These are phyloP conservation scores for Enteromius fasciolatus DNA, from an alignment of 2,797 vertebrate species.

Conservation along the genomic window DNA sequence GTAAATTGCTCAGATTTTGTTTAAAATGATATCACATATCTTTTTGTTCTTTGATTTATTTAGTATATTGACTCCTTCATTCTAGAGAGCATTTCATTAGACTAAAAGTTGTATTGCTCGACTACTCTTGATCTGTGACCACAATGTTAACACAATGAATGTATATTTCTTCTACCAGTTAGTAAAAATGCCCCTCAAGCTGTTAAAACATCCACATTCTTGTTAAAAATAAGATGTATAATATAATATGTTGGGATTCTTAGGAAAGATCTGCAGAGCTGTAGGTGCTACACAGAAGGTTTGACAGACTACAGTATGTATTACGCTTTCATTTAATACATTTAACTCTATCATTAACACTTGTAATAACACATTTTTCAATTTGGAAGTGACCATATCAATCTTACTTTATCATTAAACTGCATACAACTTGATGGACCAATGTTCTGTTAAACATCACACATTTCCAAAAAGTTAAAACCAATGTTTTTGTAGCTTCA, in stretches of 20 bases:
- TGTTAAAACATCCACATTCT: too few species aligned
- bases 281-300: too few species aligned
- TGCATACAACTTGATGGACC: neutral
- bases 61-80: neutral
- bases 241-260: neutral
- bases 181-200: neutral
- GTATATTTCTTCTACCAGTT: neutral
- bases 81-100: neutral
- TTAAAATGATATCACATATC: too few species aligned
- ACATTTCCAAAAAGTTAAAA: neutral
- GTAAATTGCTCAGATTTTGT: neutral
- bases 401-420: neutral
- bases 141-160: neutral
- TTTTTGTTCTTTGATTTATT: neutral
- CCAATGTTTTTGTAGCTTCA: neutral
- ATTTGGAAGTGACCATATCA: neutral
- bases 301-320: too few species aligned
- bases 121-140: neutral
- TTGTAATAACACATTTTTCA: neutral
- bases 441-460: neutral
- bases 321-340: too few species aligned
- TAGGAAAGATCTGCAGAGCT: neutral
- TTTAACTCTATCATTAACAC: neutral
- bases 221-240: neutral
- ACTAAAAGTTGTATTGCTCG: neutral